Evolutionary conservation across 2,797 vertebrate species (phyloP), one percentile per base, ranked within the genome.

Genomic region (Typhlichthys subterraneus): DNA sequence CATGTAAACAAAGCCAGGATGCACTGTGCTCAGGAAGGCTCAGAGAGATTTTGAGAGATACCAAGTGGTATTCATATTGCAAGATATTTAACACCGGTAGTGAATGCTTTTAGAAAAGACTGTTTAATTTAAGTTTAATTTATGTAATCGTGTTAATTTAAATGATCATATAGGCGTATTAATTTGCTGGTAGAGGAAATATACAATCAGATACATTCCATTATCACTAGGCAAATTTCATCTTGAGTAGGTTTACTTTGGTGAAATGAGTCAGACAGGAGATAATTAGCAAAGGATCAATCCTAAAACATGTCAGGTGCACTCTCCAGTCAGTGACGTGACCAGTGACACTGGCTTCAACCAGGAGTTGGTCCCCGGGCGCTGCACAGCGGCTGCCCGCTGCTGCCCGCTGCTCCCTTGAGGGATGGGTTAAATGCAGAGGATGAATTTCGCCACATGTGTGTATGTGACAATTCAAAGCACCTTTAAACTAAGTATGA

Each of bases 1-100:
- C 53, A 58, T 76, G 73, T 67, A 75, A 73, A 82, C 57, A 64
- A 76, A 61, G 14, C 66, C 61, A 55, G 53, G 59, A 11, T 53
- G 52, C 19, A 13, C 29, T 11, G 12, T 12, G 19, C 60, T 56
- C 50, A 1, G 5, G 29, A 5, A 47, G 19, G 31, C 45, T 52
- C n/a, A 58, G 12, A 57, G 55, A 49, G 53, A 54, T 57, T 52
- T 14, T 56, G 12, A 57, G 55, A 49, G 53, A 54, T 57, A 6
- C 3, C 68, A 42, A 47, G 11, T 29, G 23, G 65, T 29, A 46
- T 67, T 65, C 45, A 53, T 11, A 5, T 17, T 12, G 47, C 3
- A 14, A 14, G 3, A 12, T 48, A 14, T 12, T 42, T 8, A 42
- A 42, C 7, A 8, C 38, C 38, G 4, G 23, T 29, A 29, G 23